Base-by-base conservation (phyloP, 2,888 invertebrate genomes). In the Fragum sueziense region DNA sequence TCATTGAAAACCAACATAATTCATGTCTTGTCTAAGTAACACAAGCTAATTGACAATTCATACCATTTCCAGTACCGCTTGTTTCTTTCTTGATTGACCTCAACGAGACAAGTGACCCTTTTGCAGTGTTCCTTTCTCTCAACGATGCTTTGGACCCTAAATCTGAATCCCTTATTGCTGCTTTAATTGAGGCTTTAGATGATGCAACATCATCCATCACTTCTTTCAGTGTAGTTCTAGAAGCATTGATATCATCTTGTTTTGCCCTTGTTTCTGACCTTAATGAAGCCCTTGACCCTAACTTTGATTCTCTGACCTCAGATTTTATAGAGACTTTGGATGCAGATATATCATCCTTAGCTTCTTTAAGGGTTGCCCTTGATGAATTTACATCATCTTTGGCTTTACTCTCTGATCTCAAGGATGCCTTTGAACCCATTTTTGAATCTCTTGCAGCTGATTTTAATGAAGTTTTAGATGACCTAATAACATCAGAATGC, bases 281-380 rank as follows among this genome's bases (percentile, higher is more conserved):
- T 33, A 82, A 47, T 17, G 82, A 76, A 14, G 54, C 70, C 29
- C 65, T 76, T 25, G 82, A 82, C 17, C 81, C 77, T 59, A 47
- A 47, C 17, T 47, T 47, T 47, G 4, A 14, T 20, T 47, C 47
- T 47, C 4, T 47, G 3, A 47, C 47, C 3, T 47, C 47, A 9
- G 47, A 47, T 47, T 14, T 47, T 20, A 4, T 47, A n/a, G 47
- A 47, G 4, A 57, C 57, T 3, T 57, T 57, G n/a, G 57, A 57
- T 27, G 2, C 7, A 25, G 9, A 25, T 6, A 6, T 6, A 22
- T 47, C 47, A 20, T 47, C 47, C n/a, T 47, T 47, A 14, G n/a
- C 14, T 37, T 37, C 7, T 14, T 37, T 37, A 9, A 9, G 17
- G 14, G 47, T 20, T 20, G 14, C 3, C 17, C 47, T 47, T 9